Evolutionary conservation across 2,113 vertebrate genomes (phyloP).

Genomic region (Chamaetylas fuelleborni): DNA sequence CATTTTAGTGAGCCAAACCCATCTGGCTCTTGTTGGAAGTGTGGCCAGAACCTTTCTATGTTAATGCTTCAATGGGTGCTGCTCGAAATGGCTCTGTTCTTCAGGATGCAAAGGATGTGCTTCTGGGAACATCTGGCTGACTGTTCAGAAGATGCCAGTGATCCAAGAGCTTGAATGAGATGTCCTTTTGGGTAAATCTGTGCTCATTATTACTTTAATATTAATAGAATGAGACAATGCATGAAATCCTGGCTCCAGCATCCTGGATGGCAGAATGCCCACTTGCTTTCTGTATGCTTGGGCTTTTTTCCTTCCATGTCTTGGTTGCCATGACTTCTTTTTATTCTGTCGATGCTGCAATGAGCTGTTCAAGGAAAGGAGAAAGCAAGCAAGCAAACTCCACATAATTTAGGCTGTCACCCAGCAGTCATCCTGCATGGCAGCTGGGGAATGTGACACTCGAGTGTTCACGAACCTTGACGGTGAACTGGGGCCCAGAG

Average conservation of each 20-base stretch:
- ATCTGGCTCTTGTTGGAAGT: neutral
- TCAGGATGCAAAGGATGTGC: neutral
- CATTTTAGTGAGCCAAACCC: neutral
- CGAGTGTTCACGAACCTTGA: neutral
- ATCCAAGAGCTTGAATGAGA: constrained; percentile 20
- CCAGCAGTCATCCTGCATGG: neutral
- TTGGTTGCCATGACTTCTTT: constrained; percentile 4
- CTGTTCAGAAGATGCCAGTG: neutral
- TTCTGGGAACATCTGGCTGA: neutral
- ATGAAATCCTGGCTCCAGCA: constrained; percentile 46
- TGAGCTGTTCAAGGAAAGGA: neutral
- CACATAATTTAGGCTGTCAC: neutral
- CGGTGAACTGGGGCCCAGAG: neutral
- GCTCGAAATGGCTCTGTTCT: neutral
- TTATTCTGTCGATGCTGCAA: neutral
- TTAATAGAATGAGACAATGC: constrained; percentile 44
- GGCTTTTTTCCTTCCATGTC: neutral
- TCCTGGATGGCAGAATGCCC: constrained; percentile 2
- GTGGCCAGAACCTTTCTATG: neutral
- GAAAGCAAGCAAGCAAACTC: neutral
- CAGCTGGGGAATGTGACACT: constrained; percentile 2
- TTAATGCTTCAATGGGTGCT: neutral
- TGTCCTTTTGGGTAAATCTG: constrained; percentile 17
- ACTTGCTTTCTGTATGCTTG: neutral
- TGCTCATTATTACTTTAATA: constrained; percentile 29